phyloP scores from a whole-genome alignment of 2,797 vertebrate species.

The Sciurus vulgaris region DNA sequence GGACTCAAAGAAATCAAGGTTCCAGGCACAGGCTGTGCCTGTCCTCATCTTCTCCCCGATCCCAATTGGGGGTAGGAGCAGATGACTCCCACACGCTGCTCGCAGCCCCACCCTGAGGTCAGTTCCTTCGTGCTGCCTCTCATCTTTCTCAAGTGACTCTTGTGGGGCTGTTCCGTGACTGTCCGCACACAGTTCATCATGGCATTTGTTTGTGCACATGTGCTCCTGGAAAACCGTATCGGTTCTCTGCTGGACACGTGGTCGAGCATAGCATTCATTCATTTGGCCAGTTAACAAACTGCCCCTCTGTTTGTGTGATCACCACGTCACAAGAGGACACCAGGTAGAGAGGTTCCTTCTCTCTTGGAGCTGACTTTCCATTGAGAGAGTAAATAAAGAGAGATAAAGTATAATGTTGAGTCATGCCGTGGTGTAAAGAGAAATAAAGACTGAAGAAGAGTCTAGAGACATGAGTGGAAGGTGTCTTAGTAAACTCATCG shows the following conservation, averaged over 20 bases:
- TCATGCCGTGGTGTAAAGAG: neutral
- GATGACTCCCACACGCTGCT: neutral
- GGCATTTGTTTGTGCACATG: neutral
- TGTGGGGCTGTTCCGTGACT: too few species aligned
- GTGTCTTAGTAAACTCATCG: neutral
- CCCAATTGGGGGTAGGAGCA: neutral
- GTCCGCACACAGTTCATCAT: neutral
- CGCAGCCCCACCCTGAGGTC: accelerated
- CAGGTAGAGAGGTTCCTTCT: neutral
- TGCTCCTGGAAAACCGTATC: neutral
- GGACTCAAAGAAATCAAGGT: neutral
- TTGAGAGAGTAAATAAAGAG: neutral
- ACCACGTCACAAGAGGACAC: neutral
- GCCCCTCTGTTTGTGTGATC: neutral
- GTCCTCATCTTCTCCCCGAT: neutral
- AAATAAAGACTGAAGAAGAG: neutral
- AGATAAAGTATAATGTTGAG: too few species aligned
- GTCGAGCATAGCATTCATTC: neutral
- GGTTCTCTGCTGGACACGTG: too few species aligned
- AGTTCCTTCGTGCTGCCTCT: neutral
- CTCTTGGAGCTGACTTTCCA: neutral
- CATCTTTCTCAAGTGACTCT: neutral
- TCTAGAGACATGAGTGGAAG: neutral
- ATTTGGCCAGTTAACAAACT: neutral
- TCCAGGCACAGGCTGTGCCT: neutral